A percentile compares a stretch with the other conserved stretches of the same genome.
Evolutionary conservation across 1,140 invertebrate genomes (phyloP).

Genomic region (Elymnias hypermnestra): DNA sequence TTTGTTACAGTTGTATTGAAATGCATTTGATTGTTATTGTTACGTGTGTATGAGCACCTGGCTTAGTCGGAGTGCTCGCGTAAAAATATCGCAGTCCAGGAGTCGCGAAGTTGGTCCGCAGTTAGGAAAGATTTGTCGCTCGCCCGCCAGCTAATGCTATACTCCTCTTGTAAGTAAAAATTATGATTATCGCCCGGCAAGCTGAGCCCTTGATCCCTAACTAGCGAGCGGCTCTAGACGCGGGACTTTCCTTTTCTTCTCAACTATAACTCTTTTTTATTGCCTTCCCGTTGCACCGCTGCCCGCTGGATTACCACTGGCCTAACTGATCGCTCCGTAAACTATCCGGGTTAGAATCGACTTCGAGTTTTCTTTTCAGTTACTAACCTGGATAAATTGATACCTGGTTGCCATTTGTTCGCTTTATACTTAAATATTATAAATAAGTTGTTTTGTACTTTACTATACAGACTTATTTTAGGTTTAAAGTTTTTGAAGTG

Average conservation of each 20-base stretch:
- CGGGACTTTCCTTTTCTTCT: conserved; percentile 70
- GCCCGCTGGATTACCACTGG: conserved; percentile 62
- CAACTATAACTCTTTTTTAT: conserved; percentile 76
- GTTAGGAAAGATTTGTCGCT: conserved; percentile 70
- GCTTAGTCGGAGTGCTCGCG: conserved; percentile 14
- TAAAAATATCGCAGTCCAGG: conserved; percentile 26
- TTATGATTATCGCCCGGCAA: conserved; percentile 72
- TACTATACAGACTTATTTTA: background rate
- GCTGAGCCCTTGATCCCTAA: conserved; percentile 71
- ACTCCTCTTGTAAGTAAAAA: conserved; percentile 73
- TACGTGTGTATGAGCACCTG: background rate
- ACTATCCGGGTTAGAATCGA: conserved; percentile 18
- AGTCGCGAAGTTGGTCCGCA: conserved; percentile 66
- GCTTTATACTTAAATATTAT: background rate
- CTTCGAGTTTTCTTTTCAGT: conserved; percentile 21
- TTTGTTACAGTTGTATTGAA: background rate
- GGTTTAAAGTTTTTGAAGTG: too few relatives aligned
- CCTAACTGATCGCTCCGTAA: conserved; percentile 54
- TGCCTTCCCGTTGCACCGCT: conserved; percentile 50
- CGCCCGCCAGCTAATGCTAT: conserved; percentile 55
- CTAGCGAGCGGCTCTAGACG: conserved; percentile 51
- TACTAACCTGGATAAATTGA: conserved; percentile 12
- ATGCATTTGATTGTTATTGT: background rate
- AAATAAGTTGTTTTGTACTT: background rate
- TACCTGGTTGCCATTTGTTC: background rate